Base-by-base conservation (phyloP, 2,888 invertebrate genomes). In the Euzophera pinguis region DNA sequence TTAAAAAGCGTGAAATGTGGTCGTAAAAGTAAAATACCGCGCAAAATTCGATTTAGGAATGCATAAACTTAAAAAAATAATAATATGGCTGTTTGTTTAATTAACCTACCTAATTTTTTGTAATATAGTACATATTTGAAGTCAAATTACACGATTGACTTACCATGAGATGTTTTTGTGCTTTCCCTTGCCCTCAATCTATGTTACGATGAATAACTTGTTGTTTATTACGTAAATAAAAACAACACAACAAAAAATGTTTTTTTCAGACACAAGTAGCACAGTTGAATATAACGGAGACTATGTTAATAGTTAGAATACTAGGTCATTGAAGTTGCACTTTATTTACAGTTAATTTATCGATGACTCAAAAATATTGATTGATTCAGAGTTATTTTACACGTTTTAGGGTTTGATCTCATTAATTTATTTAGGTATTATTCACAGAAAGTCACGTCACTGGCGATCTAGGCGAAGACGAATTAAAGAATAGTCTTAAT, bases 211-310 rank as follows among this genome's bases (percentile, higher is more conserved):
- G 39, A 14, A 39, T 38, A 49, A 37, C 51, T 50, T 17, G 32
- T 50, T 16, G 8, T 56, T 38, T 61, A 67, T 66, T 67, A 66
- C 65, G 66, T 66, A 68, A 67, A 64, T 55, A 52, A 51, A 39
- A 43, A 55, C 14, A 34, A 4, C 14, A 32, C 13, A 1, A 27
- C 12, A 12, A 49, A 6, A 29, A 16, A 13, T 22, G 5, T 49
- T 9, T 47, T 47, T 47, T 47, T 4, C 7, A 17, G 17, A 12
- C 35, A 47, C 47, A 29, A 13, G 52, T 48, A 6, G 2, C 1
- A 32, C 38, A 9, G 17, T 27, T 41, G 1, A 32, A 34, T 22
- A 17, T 42, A 41, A 42, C 32, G 27, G 5, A 3, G 16, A 14
- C n/a, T n/a, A 16, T 47, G 34, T 16, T 29, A 13, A 34, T 10